Conservation (phyloP, 2,888 invertebrate genomes). For the Leucania comma region DNA sequence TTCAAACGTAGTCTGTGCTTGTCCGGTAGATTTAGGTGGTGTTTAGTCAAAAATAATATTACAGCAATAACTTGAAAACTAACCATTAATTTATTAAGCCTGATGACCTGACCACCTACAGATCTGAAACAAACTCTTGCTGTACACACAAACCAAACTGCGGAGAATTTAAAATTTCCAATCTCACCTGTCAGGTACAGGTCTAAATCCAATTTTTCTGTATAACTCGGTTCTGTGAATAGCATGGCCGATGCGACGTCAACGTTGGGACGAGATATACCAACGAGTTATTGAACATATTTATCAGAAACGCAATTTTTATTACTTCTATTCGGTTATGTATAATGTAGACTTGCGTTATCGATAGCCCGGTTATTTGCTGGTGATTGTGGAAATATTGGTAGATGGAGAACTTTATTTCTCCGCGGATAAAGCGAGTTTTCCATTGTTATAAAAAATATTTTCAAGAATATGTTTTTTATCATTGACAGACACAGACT, state of each 20-base stretch:
- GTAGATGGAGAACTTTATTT: not conserved
- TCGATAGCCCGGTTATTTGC: not conserved
- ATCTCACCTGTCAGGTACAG: constrained; percentile 27
- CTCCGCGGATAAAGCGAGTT: too few relatives aligned
- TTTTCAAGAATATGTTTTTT: too few relatives aligned
- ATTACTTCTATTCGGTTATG: not conserved
- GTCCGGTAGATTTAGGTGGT: too few relatives aligned
- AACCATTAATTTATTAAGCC: too few relatives aligned
- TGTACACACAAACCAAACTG: not conserved
- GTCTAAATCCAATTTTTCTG: constrained; percentile 23
- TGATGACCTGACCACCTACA: too few relatives aligned
- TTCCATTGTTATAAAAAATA: too few relatives aligned
- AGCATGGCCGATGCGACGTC: not conserved
- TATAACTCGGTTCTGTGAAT: not conserved
- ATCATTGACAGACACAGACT: too few relatives aligned
- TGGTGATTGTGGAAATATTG: not conserved
- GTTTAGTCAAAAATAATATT: too few relatives aligned
- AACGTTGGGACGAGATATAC: not conserved
- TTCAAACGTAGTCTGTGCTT: too few relatives aligned
- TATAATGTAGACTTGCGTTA: constrained; percentile 1
- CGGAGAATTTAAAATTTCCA: constrained; percentile 26
- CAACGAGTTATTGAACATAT: constrained; percentile 6
- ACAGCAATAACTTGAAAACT: too few relatives aligned
- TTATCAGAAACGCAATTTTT: constrained; percentile 26
- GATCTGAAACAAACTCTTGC: too few relatives aligned